Conservation (phyloP, 2,797 vertebrate species). For the Urocyon cinereoargenteus region DNA sequence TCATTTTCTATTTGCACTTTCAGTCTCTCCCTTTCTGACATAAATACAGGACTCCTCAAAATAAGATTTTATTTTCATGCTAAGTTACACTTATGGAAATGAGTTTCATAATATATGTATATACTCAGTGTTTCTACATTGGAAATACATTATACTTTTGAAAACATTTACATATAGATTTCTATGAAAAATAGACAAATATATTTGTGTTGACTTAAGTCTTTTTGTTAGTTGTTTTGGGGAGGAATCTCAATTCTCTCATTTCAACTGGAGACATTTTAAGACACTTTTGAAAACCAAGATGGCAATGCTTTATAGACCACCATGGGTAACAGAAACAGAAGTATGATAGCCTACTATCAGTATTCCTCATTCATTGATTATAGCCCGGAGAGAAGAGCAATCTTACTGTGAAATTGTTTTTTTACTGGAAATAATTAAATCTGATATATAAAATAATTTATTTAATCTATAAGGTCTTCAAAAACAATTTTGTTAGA, state of each 20-base stretch:
- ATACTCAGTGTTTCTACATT: not conserved
- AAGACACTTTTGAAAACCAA: constrained; percentile 56
- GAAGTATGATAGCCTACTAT: constrained; percentile 48
- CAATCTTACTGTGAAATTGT: constrained; percentile 73
- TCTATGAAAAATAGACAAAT: not conserved
- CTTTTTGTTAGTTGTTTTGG: not conserved
- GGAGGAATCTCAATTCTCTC: not conserved
- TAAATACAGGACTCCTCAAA: not conserved
- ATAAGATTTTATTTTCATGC: not conserved
- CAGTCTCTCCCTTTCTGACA: not conserved
- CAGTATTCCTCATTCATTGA: constrained; percentile 63
- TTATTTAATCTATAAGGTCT: constrained; percentile 76
- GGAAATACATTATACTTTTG: not conserved
- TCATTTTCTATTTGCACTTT: not conserved
- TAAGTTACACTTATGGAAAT: not conserved
- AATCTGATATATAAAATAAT: constrained; percentile 80
- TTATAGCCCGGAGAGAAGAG: constrained; percentile 57
- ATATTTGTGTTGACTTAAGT: constrained; percentile 22
- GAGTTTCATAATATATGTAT: not conserved
- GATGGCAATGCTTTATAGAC: not conserved
- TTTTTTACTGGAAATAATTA: constrained; percentile 78
- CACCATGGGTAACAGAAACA: constrained; percentile 51
- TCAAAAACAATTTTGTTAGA: constrained; percentile 59
- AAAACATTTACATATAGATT: constrained; percentile 52
- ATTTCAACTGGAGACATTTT: not conserved